These are phyloP conservation scores for Agapostemon virescens DNA, from an alignment of 2,888 invertebrate genomes.

Conservation along the genomic window DNA sequence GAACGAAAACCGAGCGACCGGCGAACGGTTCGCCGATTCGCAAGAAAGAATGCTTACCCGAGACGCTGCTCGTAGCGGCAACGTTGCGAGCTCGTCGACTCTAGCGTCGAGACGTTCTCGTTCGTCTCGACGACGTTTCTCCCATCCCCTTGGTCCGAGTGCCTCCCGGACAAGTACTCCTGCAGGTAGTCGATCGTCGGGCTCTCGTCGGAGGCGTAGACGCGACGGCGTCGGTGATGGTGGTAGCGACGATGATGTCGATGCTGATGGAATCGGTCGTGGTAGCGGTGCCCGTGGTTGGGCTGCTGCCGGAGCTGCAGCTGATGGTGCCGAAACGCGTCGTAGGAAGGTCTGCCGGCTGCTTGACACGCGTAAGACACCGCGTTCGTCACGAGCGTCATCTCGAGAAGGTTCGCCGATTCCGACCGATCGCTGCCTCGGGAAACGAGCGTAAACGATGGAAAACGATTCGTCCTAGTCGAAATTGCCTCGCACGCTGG, in stretches of 20 bases:
- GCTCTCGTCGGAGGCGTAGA: conserved; percentile 63
- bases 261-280: conserved; percentile 56
- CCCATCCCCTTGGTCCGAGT: conserved; percentile 63
- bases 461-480: background rate
- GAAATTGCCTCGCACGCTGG: background rate
- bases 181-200: conserved; percentile 59
- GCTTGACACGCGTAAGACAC: conserved; percentile 76
- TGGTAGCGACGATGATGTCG: conserved; percentile 57
- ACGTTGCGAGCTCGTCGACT: conserved; percentile 21
- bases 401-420: conserved; percentile 55
- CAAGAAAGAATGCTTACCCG: background rate
- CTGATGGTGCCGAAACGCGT: conserved; percentile 65
- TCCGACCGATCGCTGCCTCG: background rate
- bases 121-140: conserved; percentile 7
- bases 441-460: background rate
- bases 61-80: conserved; percentile 35
- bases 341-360: conserved; percentile 75
- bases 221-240: conserved; percentile 50
- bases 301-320: conserved; percentile 54
- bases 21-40: no score
- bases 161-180: conserved; percentile 43
- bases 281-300: conserved; percentile 65
- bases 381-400: conserved; percentile 79
- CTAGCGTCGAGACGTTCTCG: conserved; percentile 17
- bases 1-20: background rate